phyloP scores from a whole-genome alignment of 2,888 invertebrate genomes.

The Spilarctia lutea region DNA sequence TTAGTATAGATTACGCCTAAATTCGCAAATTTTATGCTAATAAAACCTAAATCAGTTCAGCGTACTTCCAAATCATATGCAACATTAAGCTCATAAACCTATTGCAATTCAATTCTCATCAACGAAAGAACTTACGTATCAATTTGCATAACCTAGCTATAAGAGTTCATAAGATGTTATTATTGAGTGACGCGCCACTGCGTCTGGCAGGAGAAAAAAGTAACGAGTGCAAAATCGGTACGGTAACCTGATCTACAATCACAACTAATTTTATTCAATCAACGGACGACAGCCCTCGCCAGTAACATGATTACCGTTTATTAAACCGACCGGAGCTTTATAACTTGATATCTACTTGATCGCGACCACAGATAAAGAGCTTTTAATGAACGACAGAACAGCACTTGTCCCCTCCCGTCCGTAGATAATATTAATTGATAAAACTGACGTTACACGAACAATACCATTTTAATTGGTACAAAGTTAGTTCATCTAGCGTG shows the following conservation, averaged over 20 bases:
- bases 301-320: constrained; percentile 61
- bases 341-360: constrained; percentile 52
- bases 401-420: constrained; percentile 10
- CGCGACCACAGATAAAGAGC: constrained; percentile 41
- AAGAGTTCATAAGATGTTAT: constrained; percentile 32
- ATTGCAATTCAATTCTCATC: constrained; percentile 38
- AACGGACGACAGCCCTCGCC: constrained; percentile 54
- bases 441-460: constrained; percentile 19
- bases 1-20: too few species aligned
- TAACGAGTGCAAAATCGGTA: constrained; percentile 58
- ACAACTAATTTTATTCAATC: constrained; percentile 78
- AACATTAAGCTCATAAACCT: constrained; percentile 33
- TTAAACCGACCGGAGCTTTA: constrained; percentile 54
- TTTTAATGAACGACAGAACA: constrained; percentile 36
- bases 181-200: constrained; percentile 29
- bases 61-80: constrained; percentile 41
- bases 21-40: constrained; percentile 18
- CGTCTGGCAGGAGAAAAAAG: constrained; percentile 48
- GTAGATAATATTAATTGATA: constrained; percentile 35
- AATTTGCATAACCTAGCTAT: constrained; percentile 40
- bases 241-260: constrained; percentile 74
- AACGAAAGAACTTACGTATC: constrained; percentile 20
- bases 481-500: constrained; percentile 23
- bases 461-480: constrained; percentile 32
- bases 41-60: constrained; percentile 30